phyloP scores from a whole-genome alignment of 2,113 vertebrate genomes.

The Myiagra hebetior region DNA sequence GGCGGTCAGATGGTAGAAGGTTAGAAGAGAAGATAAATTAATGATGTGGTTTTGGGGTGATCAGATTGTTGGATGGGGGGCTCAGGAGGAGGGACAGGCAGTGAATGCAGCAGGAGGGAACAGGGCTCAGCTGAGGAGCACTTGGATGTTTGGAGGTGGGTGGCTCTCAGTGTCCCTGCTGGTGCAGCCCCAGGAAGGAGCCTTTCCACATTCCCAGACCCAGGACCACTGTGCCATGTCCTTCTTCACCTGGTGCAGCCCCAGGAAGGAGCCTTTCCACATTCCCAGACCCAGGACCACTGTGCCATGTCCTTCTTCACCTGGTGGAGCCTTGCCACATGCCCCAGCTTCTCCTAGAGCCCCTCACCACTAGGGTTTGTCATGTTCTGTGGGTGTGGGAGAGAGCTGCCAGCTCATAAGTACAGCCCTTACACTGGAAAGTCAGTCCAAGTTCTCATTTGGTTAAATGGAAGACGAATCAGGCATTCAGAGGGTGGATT shows the following conservation, averaged over 20 bases:
- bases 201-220: neutral
- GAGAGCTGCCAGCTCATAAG: rapidly evolving
- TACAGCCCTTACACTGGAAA: neutral
- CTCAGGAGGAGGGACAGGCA: neutral
- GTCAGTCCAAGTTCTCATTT: neutral
- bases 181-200: neutral
- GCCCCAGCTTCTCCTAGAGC: neutral
- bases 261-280: neutral
- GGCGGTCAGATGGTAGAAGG: neutral
- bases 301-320: rapidly evolving
- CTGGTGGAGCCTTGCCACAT: rapidly evolving
- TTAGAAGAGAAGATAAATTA: neutral
- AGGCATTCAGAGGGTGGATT: neutral
- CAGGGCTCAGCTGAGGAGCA: rapidly evolving
- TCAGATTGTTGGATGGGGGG: neutral
- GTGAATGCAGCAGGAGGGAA: neutral
- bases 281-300: rapidly evolving
- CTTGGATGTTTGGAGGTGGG: rapidly evolving
- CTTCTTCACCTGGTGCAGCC: rapidly evolving
- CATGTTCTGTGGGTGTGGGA: rapidly evolving
- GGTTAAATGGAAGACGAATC: neutral
- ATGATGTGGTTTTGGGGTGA: neutral
- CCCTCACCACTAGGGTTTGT: neutral
- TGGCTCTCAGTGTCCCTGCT: neutral
- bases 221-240: rapidly evolving